Conservation (phyloP, 1,140 invertebrate species). For the Drosophila parabipectinata region DNA sequence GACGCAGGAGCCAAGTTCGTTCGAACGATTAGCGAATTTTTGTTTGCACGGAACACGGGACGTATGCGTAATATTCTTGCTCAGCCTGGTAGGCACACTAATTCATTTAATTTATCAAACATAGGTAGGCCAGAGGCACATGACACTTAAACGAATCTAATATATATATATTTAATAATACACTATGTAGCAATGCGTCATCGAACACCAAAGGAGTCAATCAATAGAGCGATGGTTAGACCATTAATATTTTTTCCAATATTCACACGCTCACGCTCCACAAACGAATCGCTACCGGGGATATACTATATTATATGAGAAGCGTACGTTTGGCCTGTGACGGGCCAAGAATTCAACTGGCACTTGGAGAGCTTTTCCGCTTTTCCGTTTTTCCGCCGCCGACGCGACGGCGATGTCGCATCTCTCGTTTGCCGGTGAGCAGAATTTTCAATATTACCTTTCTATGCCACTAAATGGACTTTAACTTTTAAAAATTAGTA, state of each 20-base stretch:
- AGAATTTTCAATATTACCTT: conserved; percentile 74
- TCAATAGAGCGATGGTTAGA: conserved; percentile 31
- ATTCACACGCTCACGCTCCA: conserved; percentile 32
- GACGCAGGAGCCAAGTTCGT: conserved; percentile 23
- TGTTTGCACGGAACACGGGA: conserved; percentile 19
- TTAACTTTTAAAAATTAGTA: conserved; percentile 52
- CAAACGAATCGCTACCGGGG: conserved; percentile 2
- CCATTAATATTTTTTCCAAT: conserved; percentile 41
- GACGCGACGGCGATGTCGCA: conserved; percentile 33
- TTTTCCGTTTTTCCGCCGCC: conserved; percentile 54
- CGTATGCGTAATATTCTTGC: conserved; percentile 48
- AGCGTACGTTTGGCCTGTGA: conserved; percentile 56
- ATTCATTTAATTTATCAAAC: conserved; percentile 31
- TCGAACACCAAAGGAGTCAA: conserved; percentile 3
- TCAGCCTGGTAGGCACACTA: conserved; percentile 22
- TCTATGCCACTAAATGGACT: conserved; percentile 54
- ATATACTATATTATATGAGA: conserved; percentile 11
- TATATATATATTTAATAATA: neutral
- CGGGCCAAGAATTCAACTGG: conserved; percentile 69
- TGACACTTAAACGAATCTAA: no score
- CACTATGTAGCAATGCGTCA: conserved; percentile 29
- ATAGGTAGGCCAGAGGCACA: conserved; percentile 8
- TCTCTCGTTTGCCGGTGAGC: conserved; percentile 50
- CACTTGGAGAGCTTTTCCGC: conserved; percentile 70
- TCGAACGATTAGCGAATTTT: conserved; percentile 20